A percentile compares a stretch with the other conserved stretches of the same genome.
phyloP scores from a whole-genome alignment of 2,888 invertebrate genomes.

The Syrista parreyssii region DNA sequence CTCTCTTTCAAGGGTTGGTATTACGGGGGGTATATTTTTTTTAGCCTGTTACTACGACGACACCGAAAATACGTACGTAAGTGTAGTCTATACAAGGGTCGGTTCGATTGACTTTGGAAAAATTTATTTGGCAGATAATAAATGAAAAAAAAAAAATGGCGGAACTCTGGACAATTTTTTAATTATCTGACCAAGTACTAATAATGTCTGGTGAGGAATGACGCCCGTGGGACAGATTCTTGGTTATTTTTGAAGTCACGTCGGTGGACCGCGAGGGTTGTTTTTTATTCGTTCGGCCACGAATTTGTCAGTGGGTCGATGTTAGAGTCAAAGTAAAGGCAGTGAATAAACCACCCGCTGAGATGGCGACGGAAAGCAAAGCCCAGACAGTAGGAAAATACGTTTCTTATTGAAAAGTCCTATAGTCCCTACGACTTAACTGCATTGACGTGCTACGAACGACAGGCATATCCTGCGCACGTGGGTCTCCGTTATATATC shows the following conservation, averaged over 20 bases:
- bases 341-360: slow-evolving; percentile 39
- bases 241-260: not conserved
- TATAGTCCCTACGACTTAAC: not conserved
- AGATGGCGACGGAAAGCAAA: not conserved
- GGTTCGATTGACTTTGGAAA: not conserved
- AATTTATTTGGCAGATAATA: not conserved
- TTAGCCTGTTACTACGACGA: too few species aligned
- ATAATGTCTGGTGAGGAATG: not conserved
- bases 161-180: not conserved
- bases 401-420: not conserved
- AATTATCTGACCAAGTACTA: not conserved
- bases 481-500: not conserved
- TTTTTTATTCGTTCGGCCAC: slow-evolving; percentile 20
- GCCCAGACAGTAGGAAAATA: not conserved
- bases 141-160: not conserved
- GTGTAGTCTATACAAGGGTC: too few species aligned
- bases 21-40: not conserved
- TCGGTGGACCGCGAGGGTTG: slow-evolving; percentile 7
- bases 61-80: too few species aligned
- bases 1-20: not conserved
- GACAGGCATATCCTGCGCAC: not conserved
- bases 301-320: slow-evolving; percentile 43
- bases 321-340: slow-evolving; percentile 35
- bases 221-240: not conserved
- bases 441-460: not conserved